Evolutionary conservation across 2,888 invertebrate species (phyloP), one percentile per base, ranked within the genome.

Genomic region (Aricia artaxerxes): DNA sequence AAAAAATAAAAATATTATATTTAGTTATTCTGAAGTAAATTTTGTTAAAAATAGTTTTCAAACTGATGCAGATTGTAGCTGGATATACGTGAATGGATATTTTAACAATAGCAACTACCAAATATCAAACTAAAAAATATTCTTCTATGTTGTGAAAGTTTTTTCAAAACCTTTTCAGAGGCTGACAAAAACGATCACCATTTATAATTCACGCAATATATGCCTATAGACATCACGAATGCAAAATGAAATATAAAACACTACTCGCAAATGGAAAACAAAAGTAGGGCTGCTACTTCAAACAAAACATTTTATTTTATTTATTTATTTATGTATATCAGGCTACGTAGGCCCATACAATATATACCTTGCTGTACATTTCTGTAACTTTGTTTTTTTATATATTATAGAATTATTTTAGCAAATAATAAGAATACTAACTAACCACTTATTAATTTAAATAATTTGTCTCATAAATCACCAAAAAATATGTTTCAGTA

Each of bases 181-280:
- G 84, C 86, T 86, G 85, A 85, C 86, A 87, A 88, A 92, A 93
- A 89, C 90, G 90, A 91, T 92, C 57, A 84, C 85, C 89, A 92
- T 91, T 89, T 90, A 93, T 91, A 90, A 91, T 93, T 92, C 92
- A 92, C 85, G 89, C 87, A 86, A 89, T 91, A 90, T 88, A 88
- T 88, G 84, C 89, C 87, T 89, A 90, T 87, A 88, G 87, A 87
- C 88, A 88, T 90, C 89, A 90, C 88, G 87, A 88, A 88, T 82
- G 85, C 82, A 85, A 85, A 89, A 89, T 92, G 86, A 91, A 91
- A 90, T 90, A 92, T 91, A 90, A 89, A 89, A 87, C 86, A 88
- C 88, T 89, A 89, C 87, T 88, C 86, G 57, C 76, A 57, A 76
- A 76, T 76, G 76, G 57, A 53, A 76, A 76, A 76, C 76, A 76